Conservation (phyloP, 2,113 vertebrate genomes). For the Lepidiolamprologus cunningtoni region DNA sequence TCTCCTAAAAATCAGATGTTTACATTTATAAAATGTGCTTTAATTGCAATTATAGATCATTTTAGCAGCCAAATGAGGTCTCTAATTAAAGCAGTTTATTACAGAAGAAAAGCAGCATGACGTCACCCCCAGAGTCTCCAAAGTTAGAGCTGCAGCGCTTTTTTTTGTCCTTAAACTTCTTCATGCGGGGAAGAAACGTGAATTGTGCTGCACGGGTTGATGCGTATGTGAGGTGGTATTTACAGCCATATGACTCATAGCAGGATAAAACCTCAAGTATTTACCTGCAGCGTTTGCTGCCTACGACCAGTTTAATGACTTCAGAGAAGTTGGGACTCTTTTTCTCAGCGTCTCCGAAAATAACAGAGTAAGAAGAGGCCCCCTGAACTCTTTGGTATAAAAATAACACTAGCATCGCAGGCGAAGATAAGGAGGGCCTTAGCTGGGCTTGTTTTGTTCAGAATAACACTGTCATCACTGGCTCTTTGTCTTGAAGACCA, state of each 20-base stretch:
- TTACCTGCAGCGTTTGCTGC: slow-evolving; percentile 65
- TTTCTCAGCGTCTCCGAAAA: slow-evolving; percentile 55
- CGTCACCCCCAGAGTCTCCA: neutral
- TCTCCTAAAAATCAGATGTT: neutral
- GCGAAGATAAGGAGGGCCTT: slow-evolving; percentile 22
- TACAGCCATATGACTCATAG: slow-evolving; percentile 57
- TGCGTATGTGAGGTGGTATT: slow-evolving; percentile 44
- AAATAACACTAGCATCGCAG: slow-evolving; percentile 51
- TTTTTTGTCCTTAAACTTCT: neutral
- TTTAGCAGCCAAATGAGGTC: neutral
- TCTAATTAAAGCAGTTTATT: neutral
- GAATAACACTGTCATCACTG: slow-evolving; percentile 41
- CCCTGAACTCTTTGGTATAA: slow-evolving; percentile 56
- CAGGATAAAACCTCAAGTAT: slow-evolving; percentile 52
- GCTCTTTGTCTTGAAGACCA: slow-evolving; percentile 56
- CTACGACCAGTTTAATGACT: slow-evolving; percentile 60
- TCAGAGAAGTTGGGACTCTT: slow-evolving; percentile 43
- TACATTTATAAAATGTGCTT: neutral
- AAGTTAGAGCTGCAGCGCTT: neutral
- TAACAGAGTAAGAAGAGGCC: slow-evolving; percentile 45
- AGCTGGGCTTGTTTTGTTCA: slow-evolving; percentile 45
- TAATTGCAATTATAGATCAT: neutral
- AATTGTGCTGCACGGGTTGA: neutral
- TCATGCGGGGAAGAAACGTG: neutral
- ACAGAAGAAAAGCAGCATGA: neutral